phyloP scores from a whole-genome alignment of 1,140 invertebrate species.

The Epicauta chinensis region DNA sequence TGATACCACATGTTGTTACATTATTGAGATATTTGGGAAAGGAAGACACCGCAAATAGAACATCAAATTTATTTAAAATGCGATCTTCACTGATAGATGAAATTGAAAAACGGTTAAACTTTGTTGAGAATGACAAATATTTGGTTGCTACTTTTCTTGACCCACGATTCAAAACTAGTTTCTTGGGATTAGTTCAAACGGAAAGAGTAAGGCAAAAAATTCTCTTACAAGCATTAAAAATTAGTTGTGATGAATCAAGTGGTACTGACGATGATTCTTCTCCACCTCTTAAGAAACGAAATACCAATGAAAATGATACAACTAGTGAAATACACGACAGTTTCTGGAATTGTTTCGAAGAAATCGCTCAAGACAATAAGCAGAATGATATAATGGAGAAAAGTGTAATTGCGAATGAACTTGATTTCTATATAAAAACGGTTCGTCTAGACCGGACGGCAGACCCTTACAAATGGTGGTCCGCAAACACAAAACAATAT shows the following conservation, averaged over 20 bases:
- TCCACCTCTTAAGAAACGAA: too few species aligned
- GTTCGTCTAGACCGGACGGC: conserved; percentile 16
- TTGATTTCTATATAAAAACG: conserved; percentile 26
- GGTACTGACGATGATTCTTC: too few species aligned
- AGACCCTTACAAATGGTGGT: conserved; percentile 32
- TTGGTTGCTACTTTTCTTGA: conserved; percentile 9
- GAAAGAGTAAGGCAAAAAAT: conserved; percentile 32
- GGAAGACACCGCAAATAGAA: neutral
- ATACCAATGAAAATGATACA: conserved; percentile 8
- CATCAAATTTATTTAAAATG: neutral
- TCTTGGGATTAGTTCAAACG: conserved; percentile 21
- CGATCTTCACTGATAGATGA: neutral
- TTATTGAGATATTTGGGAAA: conserved; percentile 9
- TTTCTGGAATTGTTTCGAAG: conserved; percentile 33
- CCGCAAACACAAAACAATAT: conserved; percentile 25
- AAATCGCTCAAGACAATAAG: conserved; percentile 24
- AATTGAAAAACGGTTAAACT: conserved; percentile 9
- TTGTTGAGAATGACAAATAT: neutral
- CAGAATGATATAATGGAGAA: conserved; percentile 19
- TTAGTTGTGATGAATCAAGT: conserved; percentile 1
- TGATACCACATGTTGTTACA: conserved; percentile 13
- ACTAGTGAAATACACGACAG: conserved; percentile 31
- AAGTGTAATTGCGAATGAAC: conserved; percentile 28
- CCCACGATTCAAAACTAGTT: conserved; percentile 18
- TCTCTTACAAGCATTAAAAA: conserved; percentile 29